phyloP scores from a whole-genome alignment of 92 coral and sea anemone genomes.

The Palythoa heliodiscus region DNA sequence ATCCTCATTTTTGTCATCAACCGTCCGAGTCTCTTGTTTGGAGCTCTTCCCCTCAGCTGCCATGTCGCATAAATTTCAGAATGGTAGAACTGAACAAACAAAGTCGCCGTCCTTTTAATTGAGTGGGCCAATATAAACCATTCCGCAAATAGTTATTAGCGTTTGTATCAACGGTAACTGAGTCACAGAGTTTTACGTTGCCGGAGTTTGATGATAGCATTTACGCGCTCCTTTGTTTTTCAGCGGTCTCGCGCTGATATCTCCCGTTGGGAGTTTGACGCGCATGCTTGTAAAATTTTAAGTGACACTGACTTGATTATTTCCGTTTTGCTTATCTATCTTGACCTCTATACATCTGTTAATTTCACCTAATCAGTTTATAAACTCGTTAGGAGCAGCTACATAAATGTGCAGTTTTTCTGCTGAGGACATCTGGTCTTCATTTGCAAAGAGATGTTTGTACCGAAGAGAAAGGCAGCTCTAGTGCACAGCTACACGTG shows the following conservation, averaged over 20 bases:
- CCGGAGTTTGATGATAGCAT: slow-evolving; percentile 9
- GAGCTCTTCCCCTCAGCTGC: slow-evolving; percentile 32
- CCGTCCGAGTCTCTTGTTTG: slow-evolving; percentile 27
- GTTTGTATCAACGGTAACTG: slow-evolving; percentile 25
- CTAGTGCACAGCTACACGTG: slow-evolving; percentile 17
- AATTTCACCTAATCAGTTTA: slow-evolving; percentile 51
- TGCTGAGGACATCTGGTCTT: slow-evolving; percentile 22
- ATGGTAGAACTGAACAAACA: neutral
- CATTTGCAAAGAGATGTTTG: slow-evolving; percentile 11
- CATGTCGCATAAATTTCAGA: slow-evolving; percentile 10
- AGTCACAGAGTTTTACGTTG: slow-evolving; percentile 33
- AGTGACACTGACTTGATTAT: slow-evolving; percentile 36
- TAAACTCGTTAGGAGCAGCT: slow-evolving; percentile 39
- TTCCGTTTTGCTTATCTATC: slow-evolving; percentile 50
- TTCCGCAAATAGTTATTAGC: slow-evolving; percentile 15
- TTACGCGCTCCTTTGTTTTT: neutral
- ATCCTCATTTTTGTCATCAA: slow-evolving; percentile 18
- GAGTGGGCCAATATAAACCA: neutral
- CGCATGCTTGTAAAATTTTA: slow-evolving; percentile 36
- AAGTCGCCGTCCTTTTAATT: neutral
- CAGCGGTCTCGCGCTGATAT: neutral
- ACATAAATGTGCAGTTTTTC: slow-evolving; percentile 27
- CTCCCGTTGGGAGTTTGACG: slow-evolving; percentile 9
- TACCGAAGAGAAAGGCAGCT: neutral
- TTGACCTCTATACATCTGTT: slow-evolving; percentile 51